Percentiles rank a stretch among this genome's conserved stretches.
Evolutionary conservation across 2,113 vertebrate genomes (phyloP).

Genomic region (Helogale parvula): DNA sequence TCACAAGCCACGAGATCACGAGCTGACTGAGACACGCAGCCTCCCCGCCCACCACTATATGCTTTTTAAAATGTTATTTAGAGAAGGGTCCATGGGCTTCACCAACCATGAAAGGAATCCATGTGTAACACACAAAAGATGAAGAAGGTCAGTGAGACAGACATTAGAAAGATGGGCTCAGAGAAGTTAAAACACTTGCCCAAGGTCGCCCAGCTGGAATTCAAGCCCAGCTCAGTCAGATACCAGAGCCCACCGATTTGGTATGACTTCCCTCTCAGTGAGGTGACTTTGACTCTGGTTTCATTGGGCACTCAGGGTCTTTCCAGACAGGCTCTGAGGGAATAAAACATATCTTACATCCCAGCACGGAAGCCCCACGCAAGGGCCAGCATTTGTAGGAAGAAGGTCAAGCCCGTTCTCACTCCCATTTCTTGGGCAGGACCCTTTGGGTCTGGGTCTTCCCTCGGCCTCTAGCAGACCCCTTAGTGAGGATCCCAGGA

Average conservation of each 20-base stretch:
- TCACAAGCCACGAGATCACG: too few species aligned
- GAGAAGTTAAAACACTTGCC: neutral
- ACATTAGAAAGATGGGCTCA: neutral
- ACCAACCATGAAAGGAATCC: neutral
- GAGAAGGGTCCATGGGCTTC: neutral
- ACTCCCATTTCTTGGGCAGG: neutral
- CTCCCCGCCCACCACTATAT: neutral
- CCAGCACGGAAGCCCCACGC: neutral
- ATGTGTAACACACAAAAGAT: neutral
- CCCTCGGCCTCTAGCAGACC: neutral
- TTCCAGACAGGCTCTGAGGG: neutral
- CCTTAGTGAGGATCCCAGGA: neutral
- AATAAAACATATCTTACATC: rapidly evolving
- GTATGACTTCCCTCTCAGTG: neutral
- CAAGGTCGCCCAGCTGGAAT: neutral
- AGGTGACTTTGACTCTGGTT: neutral
- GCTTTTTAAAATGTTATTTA: neutral
- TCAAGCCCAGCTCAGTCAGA: neutral
- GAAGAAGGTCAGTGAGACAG: neutral
- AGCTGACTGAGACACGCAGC: neutral
- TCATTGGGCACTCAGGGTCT: neutral
- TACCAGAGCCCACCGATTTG: neutral
- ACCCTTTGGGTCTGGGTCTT: neutral
- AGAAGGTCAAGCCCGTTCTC: neutral
- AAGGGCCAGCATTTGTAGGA: neutral